Evolutionary conservation across 2,113 vertebrate species (phyloP), one percentile per base, ranked within the genome.

Genomic region (Plecturocebus donacophilus): DNA sequence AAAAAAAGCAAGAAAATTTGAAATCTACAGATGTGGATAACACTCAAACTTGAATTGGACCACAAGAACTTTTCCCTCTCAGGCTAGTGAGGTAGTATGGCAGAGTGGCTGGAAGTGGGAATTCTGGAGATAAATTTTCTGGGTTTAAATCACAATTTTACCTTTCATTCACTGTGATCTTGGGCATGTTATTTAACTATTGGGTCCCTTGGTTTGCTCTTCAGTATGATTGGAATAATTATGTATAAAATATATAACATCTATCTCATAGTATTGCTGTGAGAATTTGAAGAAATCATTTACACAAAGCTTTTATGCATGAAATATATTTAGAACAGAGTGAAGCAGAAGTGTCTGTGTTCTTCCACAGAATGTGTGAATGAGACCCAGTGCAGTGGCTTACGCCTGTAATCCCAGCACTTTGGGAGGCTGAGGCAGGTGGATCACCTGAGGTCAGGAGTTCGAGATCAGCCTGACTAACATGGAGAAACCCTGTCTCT

Each of bases 1-100:
- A 86, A 92, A 95, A 95, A 84, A 86, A 90, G 38, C 21, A 93
- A 82, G 52, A 75, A 90, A 73, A 79, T 17, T 14, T 58, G 25
- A 87, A 90, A 71, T n/a, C 21, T 58, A 16, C n/a, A 32, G 10
- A 49, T 76, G n/a, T 30, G 30, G 5, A 19, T 47, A 52, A 49
- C 30, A 75, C 17, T 35, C 17, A 54, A 11, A 61, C 27, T 76
- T 97, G 58, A 82, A 14, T 35, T 95, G 6, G 40, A 12, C 14
- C 68, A 64, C 42, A 81, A 52, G 14, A 68, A 90, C 35, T 61
- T 66, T 68, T 56, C 68, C 9, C 13, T 82, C 30, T 93, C 58
- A 21, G 42, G 54, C 23, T 71, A 12, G 13, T 25, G 9, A 75
- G 38, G 10, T n/a, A 38, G 40, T 27, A 23, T 0, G 12, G 25